Evolutionary conservation across 2,113 vertebrate species (phyloP), one percentile per base, ranked within the genome.

Genomic region (Perca fluviatilis): DNA sequence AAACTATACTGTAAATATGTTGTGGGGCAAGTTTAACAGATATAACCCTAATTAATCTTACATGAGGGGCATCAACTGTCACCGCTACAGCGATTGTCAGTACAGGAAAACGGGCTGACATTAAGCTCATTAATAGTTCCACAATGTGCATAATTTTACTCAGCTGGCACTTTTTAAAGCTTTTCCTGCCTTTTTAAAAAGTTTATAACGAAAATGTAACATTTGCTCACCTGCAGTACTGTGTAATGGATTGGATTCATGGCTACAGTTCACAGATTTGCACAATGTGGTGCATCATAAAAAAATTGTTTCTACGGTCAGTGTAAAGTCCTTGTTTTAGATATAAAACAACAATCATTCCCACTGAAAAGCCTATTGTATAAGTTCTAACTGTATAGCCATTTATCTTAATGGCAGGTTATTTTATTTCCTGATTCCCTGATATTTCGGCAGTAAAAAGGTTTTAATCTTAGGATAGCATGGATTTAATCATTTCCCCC

Each of bases 401-500:
- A 49, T 82, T 82, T 43, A 65, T 82, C 53, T 87, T 63, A 71
- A 33, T 75, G 70, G 18, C 16, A 68, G n/a, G 23, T 49, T 33
- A 63, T 79, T 72, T 53, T 36, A 74, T 74, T 84, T 72, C 18
- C 19, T 4, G 23, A 47, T 79, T 75, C 33, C 13, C 54, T 79
- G 18, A 27, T 57, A 18, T 69, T 78, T 77, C 76, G 25, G 49
- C 25, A 67, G 10, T 71, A 46, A 67, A 80, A 51, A 16, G 2
- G 30, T 75, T 87, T 89, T 78, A 73, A 87, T 88, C 47, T 27
- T 53, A 69, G 27, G 30, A 72, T 40, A 79, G 74, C 62, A 0
- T 15, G 30, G 27, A 74, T 79, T 43, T 74, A 71, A 86, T 86
- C 79, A 84, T 65, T 78, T 70, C 33, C 57, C 30, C 43, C 27